Percentiles rank a stretch among this genome's conserved stretches.
These are phyloP conservation scores for Epirrhoe alternata DNA, from an alignment of 2,888 invertebrate genomes.

Conservation along the genomic window DNA sequence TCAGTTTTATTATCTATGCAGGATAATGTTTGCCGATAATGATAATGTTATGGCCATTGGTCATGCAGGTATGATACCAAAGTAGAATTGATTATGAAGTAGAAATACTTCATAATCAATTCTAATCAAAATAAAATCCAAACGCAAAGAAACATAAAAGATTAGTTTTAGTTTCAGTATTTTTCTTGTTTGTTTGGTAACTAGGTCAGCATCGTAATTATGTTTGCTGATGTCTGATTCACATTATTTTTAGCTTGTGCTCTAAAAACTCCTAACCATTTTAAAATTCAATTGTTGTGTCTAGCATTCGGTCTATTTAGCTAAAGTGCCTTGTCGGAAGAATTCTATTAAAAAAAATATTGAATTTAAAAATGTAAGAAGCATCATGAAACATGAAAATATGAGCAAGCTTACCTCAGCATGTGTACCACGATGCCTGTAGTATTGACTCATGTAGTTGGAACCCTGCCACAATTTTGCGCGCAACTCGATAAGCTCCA, in stretches of 20 bases:
- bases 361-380: not conserved
- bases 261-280: slow-evolving; percentile 11
- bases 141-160: slow-evolving; percentile 1
- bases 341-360: not conserved
- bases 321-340: not conserved
- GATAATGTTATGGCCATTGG: not conserved
- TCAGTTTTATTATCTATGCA: no score
- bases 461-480: slow-evolving; percentile 96
- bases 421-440: slow-evolving; percentile 88
- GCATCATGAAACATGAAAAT: not conserved
- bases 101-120: no score
- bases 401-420: slow-evolving; percentile 72
- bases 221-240: slow-evolving; percentile 40
- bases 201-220: slow-evolving; percentile 48
- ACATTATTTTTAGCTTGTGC: slow-evolving; percentile 39
- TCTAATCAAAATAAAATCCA: not conserved
- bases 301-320: not conserved
- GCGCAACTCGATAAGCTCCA: slow-evolving; percentile 96
- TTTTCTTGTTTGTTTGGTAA: slow-evolving; percentile 43
- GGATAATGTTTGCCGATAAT: not conserved
- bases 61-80: no score
- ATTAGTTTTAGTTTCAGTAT: slow-evolving; percentile 15
- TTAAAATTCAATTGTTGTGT: not conserved
- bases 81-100: no score
- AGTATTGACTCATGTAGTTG: slow-evolving; percentile 94